Base-by-base conservation (phyloP, 2,888 invertebrate genomes). In the Silvanus unidentatus region DNA sequence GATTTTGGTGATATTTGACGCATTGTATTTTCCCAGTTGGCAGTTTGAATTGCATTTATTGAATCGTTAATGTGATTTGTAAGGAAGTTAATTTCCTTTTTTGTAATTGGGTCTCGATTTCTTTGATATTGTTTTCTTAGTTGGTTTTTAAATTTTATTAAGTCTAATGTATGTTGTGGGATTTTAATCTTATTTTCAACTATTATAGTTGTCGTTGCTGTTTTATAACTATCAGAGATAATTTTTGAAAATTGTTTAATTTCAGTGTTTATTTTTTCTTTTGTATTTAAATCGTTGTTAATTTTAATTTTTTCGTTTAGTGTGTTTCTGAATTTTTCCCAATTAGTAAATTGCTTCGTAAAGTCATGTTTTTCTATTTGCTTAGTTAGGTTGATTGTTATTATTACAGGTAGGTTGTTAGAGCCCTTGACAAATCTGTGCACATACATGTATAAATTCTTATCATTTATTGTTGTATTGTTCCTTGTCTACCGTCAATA, bases 121-220 rank as follows among this genome's bases (percentile, higher is more conserved):
- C 29, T n/a, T 41, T 41, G 30, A 34, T 32, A 41, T 10, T 11
- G 6, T 12, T 28, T 41, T 34, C 41, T 29, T n/a, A 32, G 11
- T 28, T 5, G 32, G 29, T 22, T 41, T 32, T 28, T 29, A 5
- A 35, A 9, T 14, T 41, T 41, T 6, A 41, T 41, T 12, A 22
- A 5, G 22, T 22, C 8, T 22, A n/a, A n/a, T 22, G 3, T 22
- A 22, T 5, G 22, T 22, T 22, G 8, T 22, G 4, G 22, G 22
- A 8, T 22, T 22, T 22, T 22, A 35, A 27, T 29, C 9, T 28
- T 15, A 12, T n/a, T 41, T 4, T 41, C 5, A 11, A 32, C n/a
- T 4, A n/a, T n/a, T 32, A 5, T n/a, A 5, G 10, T 12, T 32
- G 11, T 12, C 3, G n/a, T n/a, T 32, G n/a, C 3, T n/a, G n/a